phyloP scores from a whole-genome alignment of 2,888 invertebrate species.

The Theretra japonica region DNA sequence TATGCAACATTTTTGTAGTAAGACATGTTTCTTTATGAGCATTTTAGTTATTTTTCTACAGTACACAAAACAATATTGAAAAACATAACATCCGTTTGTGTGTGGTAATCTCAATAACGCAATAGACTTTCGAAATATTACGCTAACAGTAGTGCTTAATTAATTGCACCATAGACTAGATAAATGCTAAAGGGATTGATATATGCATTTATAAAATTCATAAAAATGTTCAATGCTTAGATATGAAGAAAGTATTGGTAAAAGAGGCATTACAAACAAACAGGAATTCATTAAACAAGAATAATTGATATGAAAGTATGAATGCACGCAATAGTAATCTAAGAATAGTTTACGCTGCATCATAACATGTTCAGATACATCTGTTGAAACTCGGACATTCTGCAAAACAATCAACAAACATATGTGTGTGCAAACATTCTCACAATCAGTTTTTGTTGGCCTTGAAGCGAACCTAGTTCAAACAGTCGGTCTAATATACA shows the following conservation, averaged over 20 bases:
- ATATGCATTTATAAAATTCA: not conserved
- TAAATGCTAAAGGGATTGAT: not conserved
- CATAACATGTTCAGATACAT: constrained; percentile 6
- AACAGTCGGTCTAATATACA: not conserved
- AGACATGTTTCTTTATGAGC: not conserved
- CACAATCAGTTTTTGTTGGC: not conserved
- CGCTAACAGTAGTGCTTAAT: not conserved
- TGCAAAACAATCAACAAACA: not conserved
- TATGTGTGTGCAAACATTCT: not conserved
- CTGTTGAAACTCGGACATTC: not conserved
- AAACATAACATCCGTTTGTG: not conserved
- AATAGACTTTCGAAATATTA: not conserved
- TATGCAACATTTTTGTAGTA: not conserved
- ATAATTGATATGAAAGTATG: not conserved
- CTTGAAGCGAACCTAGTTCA: not conserved
- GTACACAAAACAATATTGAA: no score
- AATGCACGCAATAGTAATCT: not conserved
- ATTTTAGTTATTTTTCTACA: no score
- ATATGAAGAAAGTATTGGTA: not conserved
- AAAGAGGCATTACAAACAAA: no score
- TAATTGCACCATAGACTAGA: not conserved
- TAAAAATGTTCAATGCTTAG: not conserved
- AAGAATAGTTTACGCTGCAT: constrained; percentile 15
- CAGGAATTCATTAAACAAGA: not conserved
- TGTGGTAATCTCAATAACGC: not conserved